These are phyloP conservation scores for Holacanthella duospinosa DNA, from an alignment of 2,888 invertebrate genomes.

Conservation along the genomic window DNA sequence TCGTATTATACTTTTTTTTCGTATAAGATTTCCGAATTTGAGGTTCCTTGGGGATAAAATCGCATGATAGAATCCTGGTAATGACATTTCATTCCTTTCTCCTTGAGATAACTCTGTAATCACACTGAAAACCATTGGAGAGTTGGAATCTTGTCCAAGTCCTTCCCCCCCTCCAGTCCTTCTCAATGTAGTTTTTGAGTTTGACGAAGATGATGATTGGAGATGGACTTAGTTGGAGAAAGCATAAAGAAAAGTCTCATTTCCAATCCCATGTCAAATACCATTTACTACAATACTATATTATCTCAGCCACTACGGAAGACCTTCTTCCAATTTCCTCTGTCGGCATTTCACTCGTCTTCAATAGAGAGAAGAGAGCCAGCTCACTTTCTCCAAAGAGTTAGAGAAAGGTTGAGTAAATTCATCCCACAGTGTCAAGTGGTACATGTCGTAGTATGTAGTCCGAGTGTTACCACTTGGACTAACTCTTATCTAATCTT, in stretches of 20 bases:
- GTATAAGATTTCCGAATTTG: not conserved
- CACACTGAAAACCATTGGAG: slow-evolving; percentile 26
- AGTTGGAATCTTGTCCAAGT: slow-evolving; percentile 16
- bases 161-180: not conserved
- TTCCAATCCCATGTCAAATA: slow-evolving; percentile 5
- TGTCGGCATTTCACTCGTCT: not conserved
- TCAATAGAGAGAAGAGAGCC: not conserved
- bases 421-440: not conserved
- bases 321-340: not conserved
- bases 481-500: not conserved
- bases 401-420: not conserved
- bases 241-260: slow-evolving; percentile 4
- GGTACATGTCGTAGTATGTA: not conserved
- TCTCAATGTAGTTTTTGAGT: not conserved
- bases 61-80: slow-evolving; percentile 36
- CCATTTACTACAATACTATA: not conserved
- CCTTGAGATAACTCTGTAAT: slow-evolving; percentile 33
- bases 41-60: slow-evolving; percentile 31
- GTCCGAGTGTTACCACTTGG: no score
- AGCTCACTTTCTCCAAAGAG: not conserved
- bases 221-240: not conserved
- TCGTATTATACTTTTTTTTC: not conserved
- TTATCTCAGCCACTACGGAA: not conserved
- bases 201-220: slow-evolving; percentile 4
- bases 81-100: slow-evolving; percentile 35